phyloP scores from a whole-genome alignment of 30 jellyfish, hydroid and myxozoan genomes.

The Cassiopea andromeda region DNA sequence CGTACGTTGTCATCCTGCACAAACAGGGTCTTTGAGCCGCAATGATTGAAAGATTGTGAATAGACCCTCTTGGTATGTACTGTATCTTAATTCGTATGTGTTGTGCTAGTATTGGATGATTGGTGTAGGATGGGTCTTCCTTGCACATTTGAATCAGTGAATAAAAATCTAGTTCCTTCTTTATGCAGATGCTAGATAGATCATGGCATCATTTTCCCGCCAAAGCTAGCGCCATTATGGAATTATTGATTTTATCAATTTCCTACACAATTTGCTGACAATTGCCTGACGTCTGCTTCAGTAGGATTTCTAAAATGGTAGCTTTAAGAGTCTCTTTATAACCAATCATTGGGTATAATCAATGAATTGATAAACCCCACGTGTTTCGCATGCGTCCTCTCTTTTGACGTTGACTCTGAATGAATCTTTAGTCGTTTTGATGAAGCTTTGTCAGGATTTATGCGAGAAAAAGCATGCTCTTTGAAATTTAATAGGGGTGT shows the following conservation, averaged over 20 bases:
- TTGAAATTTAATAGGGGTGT: not conserved
- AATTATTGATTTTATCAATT: slow-evolving; percentile 59
- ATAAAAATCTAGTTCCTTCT: not conserved
- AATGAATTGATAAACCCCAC: slow-evolving; percentile 30
- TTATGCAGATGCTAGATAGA: not conserved
- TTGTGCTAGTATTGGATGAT: too few relatives aligned
- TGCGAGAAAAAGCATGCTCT: slow-evolving; percentile 8
- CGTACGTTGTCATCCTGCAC: too few relatives aligned
- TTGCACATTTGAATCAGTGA: not conserved
- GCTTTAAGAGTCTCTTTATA: slow-evolving; percentile 22
- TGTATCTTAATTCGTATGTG: too few relatives aligned
- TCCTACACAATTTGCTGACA: slow-evolving; percentile 48
- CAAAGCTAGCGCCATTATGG: slow-evolving; percentile 65
- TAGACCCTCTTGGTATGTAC: too few relatives aligned
- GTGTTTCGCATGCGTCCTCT: slow-evolving; percentile 68
- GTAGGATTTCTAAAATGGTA: slow-evolving; percentile 20
- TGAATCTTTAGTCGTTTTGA: slow-evolving; percentile 15
- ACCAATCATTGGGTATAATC: not conserved
- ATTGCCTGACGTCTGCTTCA: slow-evolving; percentile 64
- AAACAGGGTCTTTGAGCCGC: too few relatives aligned
- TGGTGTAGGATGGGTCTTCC: not conserved
- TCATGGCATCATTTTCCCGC: slow-evolving; percentile 37
- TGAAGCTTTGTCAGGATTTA: slow-evolving; percentile 17
- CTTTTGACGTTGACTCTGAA: slow-evolving; percentile 38
- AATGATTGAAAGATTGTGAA: too few relatives aligned